Evolutionary conservation across 2,113 vertebrate genomes (phyloP).

Genomic region (Fukomys damarensis): DNA sequence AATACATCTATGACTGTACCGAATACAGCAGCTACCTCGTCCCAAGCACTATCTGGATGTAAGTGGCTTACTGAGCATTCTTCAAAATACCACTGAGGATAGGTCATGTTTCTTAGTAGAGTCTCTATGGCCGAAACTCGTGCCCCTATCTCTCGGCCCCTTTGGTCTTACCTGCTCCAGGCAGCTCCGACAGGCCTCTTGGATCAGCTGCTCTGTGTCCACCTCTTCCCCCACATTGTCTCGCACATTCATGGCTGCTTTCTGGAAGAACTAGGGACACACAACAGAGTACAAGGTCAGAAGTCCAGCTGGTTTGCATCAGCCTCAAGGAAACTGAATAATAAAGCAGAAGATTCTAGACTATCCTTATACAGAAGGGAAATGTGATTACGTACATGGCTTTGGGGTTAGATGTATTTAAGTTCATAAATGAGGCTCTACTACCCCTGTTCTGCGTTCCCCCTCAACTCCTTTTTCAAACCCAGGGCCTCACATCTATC

Average conservation of each 20-base stretch:
- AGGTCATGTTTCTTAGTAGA: neutral
- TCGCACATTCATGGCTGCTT: conserved; percentile 94
- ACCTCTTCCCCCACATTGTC: conserved; percentile 95
- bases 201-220: conserved; percentile 94
- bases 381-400: neutral
- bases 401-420: neutral
- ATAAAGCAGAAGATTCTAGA: neutral
- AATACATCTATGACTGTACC: neutral
- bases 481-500: neutral
- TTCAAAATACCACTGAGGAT: neutral
- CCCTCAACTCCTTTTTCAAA: neutral
- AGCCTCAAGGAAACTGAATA: neutral
- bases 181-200: conserved; percentile 93
- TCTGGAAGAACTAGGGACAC: conserved; percentile 93
- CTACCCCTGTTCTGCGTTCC: neutral
- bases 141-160: neutral
- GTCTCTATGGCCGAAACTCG: fast-evolving
- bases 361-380: neutral
- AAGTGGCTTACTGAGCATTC: neutral
- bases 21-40: neutral
- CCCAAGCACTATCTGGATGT: neutral
- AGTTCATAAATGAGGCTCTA: neutral
- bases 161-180: conserved; percentile 92
- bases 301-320: neutral
- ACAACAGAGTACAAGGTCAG: neutral